A percentile compares a stretch with the other conserved stretches of the same genome.
phyloP scores from a whole-genome alignment of 2,797 vertebrate species.

The Neomorphus geoffroyi region DNA sequence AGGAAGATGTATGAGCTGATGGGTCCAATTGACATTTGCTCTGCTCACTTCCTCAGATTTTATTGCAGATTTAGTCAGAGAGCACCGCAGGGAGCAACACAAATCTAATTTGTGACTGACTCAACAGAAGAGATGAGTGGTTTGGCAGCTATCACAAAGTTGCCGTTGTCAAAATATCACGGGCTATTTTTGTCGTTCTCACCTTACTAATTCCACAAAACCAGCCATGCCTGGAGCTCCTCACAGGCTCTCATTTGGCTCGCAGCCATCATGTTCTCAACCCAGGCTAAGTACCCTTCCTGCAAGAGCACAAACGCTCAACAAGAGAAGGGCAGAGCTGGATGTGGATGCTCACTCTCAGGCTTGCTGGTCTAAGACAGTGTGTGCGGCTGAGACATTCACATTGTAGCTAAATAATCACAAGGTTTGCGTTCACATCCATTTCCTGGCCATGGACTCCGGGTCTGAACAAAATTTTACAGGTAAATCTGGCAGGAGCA shows the following conservation, averaged over 20 bases:
- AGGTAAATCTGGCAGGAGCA: neutral
- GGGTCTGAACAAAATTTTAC: neutral
- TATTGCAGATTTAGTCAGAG: neutral
- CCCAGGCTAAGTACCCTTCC: neutral
- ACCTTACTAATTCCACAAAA: neutral
- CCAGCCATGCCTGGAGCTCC: neutral
- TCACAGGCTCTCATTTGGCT: neutral
- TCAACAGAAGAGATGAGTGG: neutral
- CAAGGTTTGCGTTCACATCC: neutral
- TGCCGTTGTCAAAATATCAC: neutral
- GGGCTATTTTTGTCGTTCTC: neutral
- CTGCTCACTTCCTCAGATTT: neutral
- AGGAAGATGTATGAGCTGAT: neutral
- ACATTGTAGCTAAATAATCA: neutral
- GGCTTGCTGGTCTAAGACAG: neutral
- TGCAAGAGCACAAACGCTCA: neutral
- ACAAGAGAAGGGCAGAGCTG: neutral
- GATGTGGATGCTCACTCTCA: neutral
- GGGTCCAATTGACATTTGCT: accelerated
- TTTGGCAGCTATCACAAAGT: neutral
- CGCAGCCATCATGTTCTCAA: neutral
- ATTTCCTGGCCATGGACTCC: neutral
- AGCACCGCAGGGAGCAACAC: neutral
- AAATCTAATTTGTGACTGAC: neutral
- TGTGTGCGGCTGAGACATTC: neutral